phyloP scores from a whole-genome alignment of 2,113 vertebrate genomes.

The Calonectris borealis region DNA sequence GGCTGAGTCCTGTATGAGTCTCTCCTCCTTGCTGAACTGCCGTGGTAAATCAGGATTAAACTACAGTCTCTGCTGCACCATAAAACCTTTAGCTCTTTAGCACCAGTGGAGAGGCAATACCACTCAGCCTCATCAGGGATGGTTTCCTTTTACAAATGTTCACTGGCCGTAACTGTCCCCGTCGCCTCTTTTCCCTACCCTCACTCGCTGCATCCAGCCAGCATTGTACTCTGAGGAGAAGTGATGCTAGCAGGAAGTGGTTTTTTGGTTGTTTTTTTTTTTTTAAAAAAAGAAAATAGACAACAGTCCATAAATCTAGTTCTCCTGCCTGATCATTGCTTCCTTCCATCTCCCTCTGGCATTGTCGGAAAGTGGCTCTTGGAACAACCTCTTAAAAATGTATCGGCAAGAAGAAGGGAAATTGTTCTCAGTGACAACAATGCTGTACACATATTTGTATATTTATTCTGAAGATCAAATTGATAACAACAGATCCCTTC shows the following conservation, averaged over 20 bases:
- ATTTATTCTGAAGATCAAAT: constrained; percentile 70
- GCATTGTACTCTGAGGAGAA: neutral
- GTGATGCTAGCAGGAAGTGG: neutral
- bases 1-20: neutral
- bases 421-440: constrained; percentile 12
- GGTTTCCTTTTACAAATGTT: constrained; percentile 4
- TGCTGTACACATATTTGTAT: constrained; percentile 31
- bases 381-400: constrained; percentile 21
- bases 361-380: constrained; percentile 27
- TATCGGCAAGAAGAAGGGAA: constrained; percentile 16
- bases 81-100: constrained; percentile 51
- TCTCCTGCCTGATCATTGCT: constrained; percentile 21
- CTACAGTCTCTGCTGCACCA: constrained; percentile 11
- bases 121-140: constrained; percentile 7
- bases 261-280: no score
- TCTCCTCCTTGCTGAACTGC: neutral
- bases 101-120: neutral
- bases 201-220: neutral
- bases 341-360: constrained; percentile 12
- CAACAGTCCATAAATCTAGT: constrained; percentile 41
- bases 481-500: constrained; percentile 74
- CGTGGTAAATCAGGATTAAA: constrained; percentile 42
- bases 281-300: neutral
- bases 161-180: neutral
- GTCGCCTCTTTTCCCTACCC: neutral